A percentile compares a stretch with the other conserved stretches of the same genome.
phyloP scores from a whole-genome alignment of 2,888 invertebrate species.

The Tholera decimalis region DNA sequence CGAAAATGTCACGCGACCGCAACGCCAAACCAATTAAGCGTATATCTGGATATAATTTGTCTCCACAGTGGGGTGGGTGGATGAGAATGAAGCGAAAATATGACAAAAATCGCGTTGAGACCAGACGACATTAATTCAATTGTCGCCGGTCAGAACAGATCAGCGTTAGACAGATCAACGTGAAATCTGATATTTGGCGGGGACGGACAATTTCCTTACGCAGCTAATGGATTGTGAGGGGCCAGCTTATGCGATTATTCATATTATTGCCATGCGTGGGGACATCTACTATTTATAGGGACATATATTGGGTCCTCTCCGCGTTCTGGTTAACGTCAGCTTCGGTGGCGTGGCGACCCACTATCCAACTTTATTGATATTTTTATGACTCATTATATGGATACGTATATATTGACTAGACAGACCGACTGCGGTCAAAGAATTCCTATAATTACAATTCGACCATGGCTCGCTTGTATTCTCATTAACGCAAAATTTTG shows the following conservation, averaged over 20 bases:
- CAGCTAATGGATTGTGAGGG: conserved; percentile 86
- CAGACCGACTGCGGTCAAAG: conserved; percentile 33
- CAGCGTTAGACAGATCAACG: conserved; percentile 88
- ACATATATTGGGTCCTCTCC: conserved; percentile 31
- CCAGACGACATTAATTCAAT: conserved; percentile 90
- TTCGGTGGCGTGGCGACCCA: conserved; percentile 4
- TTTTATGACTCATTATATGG: conserved; percentile 16
- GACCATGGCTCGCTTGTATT: conserved; percentile 54
- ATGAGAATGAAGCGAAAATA: conserved; percentile 78
- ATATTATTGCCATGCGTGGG: conserved; percentile 73
- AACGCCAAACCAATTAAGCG: conserved; percentile 90
- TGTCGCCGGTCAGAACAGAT: conserved; percentile 87
- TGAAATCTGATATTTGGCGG: conserved; percentile 90
- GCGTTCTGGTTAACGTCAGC: conserved; percentile 51
- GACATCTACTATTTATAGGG: conserved; percentile 49
- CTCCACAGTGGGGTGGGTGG: conserved; percentile 72
- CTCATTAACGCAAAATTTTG: conserved; percentile 52
- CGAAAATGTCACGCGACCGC: conserved; percentile 89
- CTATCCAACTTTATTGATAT: conserved; percentile 24
- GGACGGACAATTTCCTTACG: conserved; percentile 86
- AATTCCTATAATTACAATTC: conserved; percentile 52
- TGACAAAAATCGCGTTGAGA: conserved; percentile 86
- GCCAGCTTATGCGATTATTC: conserved; percentile 77
- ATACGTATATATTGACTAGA: conserved; percentile 17
- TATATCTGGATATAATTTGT: conserved; percentile 86